A percentile compares a stretch with the other conserved stretches of the same genome.
phyloP scores from a whole-genome alignment of 2,797 vertebrate species.

The Australoheros facetus region DNA sequence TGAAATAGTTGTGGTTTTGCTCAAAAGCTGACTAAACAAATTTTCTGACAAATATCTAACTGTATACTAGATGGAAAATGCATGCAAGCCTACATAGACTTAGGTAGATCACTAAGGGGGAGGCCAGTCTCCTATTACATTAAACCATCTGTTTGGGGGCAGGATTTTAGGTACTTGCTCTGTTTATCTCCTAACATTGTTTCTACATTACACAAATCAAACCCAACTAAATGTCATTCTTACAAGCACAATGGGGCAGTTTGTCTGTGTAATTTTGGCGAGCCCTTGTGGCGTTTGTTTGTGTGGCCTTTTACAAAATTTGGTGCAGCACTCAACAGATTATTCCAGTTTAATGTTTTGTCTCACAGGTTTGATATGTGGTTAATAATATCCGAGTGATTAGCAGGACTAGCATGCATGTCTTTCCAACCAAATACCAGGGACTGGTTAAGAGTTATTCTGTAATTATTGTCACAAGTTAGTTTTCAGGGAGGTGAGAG shows the following conservation, averaged over 20 bases:
- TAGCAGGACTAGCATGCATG: constrained; percentile 3
- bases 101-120: neutral
- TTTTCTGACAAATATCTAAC: neutral
- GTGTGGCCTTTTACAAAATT: constrained; percentile 27
- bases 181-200: constrained; percentile 41
- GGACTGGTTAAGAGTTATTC: constrained; percentile 71
- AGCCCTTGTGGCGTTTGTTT: constrained; percentile 23
- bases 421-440: constrained; percentile 26
- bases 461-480: constrained; percentile 76
- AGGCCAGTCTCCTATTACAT: constrained; percentile 1
- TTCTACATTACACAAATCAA: constrained; percentile 40
- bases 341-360: neutral
- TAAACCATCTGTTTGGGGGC: constrained; percentile 6
- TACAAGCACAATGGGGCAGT: constrained; percentile 35
- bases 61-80: neutral
- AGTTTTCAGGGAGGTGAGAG: constrained; percentile 57
- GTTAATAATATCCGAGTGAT: constrained; percentile 6
- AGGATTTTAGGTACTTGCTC: constrained; percentile 18
- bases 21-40: neutral
- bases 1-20: neutral
- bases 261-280: constrained; percentile 37
- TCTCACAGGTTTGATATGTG: constrained; percentile 8
- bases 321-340: constrained; percentile 6
- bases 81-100: neutral
- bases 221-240: constrained; percentile 57